phyloP scores from a whole-genome alignment of 2,888 invertebrate genomes.

The Drosophila demipolita region DNA sequence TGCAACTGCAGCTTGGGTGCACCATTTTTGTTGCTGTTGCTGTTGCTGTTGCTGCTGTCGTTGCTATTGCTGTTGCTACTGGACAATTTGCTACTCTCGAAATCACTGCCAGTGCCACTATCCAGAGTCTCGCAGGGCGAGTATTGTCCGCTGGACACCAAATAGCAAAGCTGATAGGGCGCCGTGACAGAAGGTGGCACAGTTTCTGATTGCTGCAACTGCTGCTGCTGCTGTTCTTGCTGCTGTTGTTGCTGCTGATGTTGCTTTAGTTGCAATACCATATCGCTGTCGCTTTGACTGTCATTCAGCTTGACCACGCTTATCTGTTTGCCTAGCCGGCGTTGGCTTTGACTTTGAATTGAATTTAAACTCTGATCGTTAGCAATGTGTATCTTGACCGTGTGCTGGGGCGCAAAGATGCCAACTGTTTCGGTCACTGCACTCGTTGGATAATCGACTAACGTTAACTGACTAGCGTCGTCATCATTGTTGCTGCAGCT shows the following conservation, averaged over 20 bases:
- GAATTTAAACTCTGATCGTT: slow-evolving; percentile 54
- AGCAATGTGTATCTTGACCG: slow-evolving; percentile 84
- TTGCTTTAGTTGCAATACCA: slow-evolving; percentile 47
- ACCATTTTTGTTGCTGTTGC: slow-evolving; percentile 6
- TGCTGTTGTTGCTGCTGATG: slow-evolving; percentile 39
- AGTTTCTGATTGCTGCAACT: slow-evolving; percentile 11
- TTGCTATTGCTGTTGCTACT: slow-evolving; percentile 71
- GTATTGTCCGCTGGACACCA: slow-evolving; percentile 92
- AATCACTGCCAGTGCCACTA: slow-evolving; percentile 94
- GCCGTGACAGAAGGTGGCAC: slow-evolving; percentile 6
- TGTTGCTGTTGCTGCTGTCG: slow-evolving; percentile 77
- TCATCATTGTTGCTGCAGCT: slow-evolving; percentile 26
- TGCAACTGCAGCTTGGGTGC: slow-evolving; percentile 85
- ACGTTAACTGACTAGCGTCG: slow-evolving; percentile 64
- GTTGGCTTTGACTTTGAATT: slow-evolving; percentile 35
- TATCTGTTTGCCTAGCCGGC: slow-evolving; percentile 61
- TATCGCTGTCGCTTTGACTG: slow-evolving; percentile 54
- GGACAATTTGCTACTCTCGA: slow-evolving; percentile 86
- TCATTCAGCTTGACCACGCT: slow-evolving; percentile 71
- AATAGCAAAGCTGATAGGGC: slow-evolving; percentile 81
- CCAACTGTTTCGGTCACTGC: slow-evolving; percentile 81
- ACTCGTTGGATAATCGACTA: slow-evolving; percentile 79
- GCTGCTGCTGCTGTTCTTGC: slow-evolving; percentile 28
- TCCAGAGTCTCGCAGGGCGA: slow-evolving; percentile 93
- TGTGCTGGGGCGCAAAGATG: slow-evolving; percentile 70